Evolutionary conservation across 2,888 invertebrate species (phyloP).

Genomic region (Rhorus exstirpatorius): DNA sequence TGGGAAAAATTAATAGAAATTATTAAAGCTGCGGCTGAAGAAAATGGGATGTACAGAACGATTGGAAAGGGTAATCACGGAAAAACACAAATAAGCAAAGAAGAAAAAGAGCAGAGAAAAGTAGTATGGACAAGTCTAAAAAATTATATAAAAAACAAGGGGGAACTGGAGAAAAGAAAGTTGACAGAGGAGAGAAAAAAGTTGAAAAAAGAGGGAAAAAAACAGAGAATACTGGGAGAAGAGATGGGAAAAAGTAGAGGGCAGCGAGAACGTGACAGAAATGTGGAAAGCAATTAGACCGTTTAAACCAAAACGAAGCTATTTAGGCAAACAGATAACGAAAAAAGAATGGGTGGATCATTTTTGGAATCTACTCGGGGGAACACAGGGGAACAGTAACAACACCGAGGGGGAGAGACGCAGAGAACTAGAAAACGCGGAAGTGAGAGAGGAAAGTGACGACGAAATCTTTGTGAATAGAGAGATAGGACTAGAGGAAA

Average conservation of each 20-base stretch:
- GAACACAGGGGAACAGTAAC: background rate
- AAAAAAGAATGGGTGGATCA: background rate
- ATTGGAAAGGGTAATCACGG: background rate
- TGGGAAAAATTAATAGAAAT: slow-evolving; percentile 20
- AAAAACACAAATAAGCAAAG: background rate
- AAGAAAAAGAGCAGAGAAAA: background rate
- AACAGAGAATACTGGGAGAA: background rate
- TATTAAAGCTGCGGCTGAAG: background rate
- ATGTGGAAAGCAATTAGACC: slow-evolving; percentile 2
- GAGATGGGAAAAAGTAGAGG: background rate
- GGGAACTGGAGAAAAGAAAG: background rate
- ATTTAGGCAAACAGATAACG: background rate
- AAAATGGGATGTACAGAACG: background rate
- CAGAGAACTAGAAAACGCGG: background rate
- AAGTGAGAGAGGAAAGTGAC: background rate
- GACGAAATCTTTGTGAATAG: too few species aligned
- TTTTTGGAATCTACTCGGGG: background rate
- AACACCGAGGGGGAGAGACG: background rate
- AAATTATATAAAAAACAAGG: background rate
- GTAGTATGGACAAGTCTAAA: background rate
- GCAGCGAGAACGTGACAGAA: background rate
- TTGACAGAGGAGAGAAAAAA: background rate
- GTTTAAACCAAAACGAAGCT: background rate
- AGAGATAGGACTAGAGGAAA: background rate
- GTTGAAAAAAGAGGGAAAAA: background rate